phyloP scores from a whole-genome alignment of 1,140 invertebrate species.

The Lasioglossum baleicum region DNA sequence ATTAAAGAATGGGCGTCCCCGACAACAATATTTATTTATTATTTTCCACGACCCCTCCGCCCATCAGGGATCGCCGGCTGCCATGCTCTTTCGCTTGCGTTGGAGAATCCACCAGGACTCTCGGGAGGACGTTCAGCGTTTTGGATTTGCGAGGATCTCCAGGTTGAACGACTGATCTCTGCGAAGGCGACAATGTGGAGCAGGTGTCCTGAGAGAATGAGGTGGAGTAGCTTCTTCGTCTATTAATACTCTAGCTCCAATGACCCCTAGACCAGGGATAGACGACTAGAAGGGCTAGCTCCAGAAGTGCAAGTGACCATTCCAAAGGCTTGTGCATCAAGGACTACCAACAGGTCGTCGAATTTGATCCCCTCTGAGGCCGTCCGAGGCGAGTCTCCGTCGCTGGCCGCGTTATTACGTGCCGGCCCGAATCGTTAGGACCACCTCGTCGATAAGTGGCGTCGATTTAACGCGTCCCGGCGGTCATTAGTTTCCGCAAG shows the following conservation, averaged over 20 bases:
- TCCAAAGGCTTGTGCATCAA: no score
- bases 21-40: conserved; percentile 67
- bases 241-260: no score
- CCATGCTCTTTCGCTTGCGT: conserved; percentile 1
- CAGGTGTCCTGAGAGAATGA: no score
- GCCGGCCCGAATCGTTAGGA: conserved; percentile 42
- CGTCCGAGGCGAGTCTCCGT: background rate
- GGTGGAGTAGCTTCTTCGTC: no score
- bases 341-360: no score
- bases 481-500: conserved; percentile 55
- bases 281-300: no score
- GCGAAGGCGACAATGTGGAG: no score
- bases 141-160: no score
- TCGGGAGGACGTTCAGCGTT: background rate
- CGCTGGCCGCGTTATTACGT: background rate
- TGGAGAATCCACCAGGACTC: conserved; percentile 2
- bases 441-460: conserved; percentile 45
- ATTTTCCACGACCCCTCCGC: conserved; percentile 51
- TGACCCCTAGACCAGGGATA: no score
- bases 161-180: no score
- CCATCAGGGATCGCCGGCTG: conserved; percentile 29
- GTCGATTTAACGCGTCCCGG: conserved; percentile 54
- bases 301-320: no score
- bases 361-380: no score
- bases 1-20: conserved; percentile 67